phyloP scores from a whole-genome alignment of 2,797 vertebrate species.

The Heteromormyrus szaboi region DNA sequence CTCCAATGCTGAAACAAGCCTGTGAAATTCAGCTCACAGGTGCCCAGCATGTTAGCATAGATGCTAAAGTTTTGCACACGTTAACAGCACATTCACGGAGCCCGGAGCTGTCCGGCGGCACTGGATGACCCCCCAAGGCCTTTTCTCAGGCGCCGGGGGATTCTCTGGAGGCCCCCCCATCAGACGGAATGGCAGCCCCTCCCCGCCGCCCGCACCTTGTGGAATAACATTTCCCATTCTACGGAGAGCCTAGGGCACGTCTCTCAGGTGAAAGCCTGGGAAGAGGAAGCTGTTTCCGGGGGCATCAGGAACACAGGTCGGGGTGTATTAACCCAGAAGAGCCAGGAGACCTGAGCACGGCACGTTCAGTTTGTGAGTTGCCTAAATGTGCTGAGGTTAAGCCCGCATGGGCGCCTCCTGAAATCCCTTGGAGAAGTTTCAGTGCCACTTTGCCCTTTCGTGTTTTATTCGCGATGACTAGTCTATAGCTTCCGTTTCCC shows the following conservation, averaged over 20 bases:
- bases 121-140: background rate
- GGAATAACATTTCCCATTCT: background rate
- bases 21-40: background rate
- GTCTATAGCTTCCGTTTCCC: conserved; percentile 50
- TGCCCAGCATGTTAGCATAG: background rate
- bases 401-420: background rate
- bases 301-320: background rate
- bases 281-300: background rate
- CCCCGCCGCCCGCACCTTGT: background rate
- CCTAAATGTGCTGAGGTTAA: background rate
- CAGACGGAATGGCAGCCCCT: background rate
- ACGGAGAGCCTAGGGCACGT: background rate
- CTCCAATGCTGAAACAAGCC: background rate
- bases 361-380: background rate
- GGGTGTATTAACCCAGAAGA: background rate
- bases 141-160: background rate
- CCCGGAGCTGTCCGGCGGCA: background rate
- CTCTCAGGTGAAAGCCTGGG: background rate
- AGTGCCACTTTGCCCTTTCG: background rate
- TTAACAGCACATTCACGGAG: background rate
- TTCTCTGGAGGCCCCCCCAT: background rate
- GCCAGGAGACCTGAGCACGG: background rate
- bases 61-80: background rate
- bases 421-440: background rate
- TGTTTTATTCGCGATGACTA: conserved; percentile 8